Base-by-base conservation (phyloP, 1,140 invertebrate species). In the Fopius arisanus region DNA sequence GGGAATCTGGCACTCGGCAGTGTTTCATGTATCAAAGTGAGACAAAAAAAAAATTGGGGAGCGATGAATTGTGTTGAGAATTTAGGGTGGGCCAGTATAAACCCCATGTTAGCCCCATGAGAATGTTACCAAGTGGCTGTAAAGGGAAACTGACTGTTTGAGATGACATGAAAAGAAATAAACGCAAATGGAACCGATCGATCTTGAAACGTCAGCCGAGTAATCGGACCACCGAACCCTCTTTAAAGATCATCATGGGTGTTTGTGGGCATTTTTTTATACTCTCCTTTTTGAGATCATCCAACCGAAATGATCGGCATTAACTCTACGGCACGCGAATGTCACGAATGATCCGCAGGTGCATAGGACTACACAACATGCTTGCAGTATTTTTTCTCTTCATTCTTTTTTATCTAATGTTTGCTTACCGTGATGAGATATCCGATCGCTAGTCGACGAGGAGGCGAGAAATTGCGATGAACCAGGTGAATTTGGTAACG, bases 401-500 rank as follows among this genome's bases (percentile, higher is more conserved):
- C 0, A 16, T 9, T 29, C 29, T 69, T 69, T 28, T 43, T 19
- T 48, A 33, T 19, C n/a, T n/a, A n/a, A n/a, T 31, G 12, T 51
- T 54, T 33, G 78, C 80, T 86, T 67, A 84, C 84, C 84, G 67
- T 82, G 82, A 70, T 83, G 84, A 23, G 78, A 75, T n/a, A 37
- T 37, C n/a, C 78, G 78, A 62, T 83, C 81, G 6, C 21, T 71
- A 1, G 78, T 74, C 0, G 75, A 71, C 9, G 59, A 59, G 2
- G 75, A 75, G 6, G 74, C 62, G 7, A 70, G 70, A 19, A 80
- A 75, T 48, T 82, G 77, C 23, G 80, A 74, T 2, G 81, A 77
- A 9, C 79, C 74, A 10, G 80, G 73, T 26, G 82, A 78, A 23
- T 82, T 78, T 31, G 26, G 63, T 48, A 65, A 67, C 21, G 72